Percentiles rank a stretch among this genome's conserved stretches.
Evolutionary conservation across 2,797 vertebrate species (phyloP).

Genomic region (Muscicapa striata): DNA sequence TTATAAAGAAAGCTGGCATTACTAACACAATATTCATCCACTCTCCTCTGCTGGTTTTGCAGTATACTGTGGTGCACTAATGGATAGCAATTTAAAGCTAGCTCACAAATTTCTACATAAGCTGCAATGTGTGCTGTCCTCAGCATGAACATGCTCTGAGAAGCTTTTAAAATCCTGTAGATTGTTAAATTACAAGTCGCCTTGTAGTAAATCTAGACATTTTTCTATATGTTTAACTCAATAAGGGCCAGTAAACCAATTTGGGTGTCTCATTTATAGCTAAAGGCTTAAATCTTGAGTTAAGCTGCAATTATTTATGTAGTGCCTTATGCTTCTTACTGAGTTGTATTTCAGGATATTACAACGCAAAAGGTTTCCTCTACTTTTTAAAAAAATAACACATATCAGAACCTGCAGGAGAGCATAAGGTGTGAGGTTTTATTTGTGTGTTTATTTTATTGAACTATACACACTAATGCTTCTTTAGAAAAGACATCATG

Average conservation of each 20-base stretch:
- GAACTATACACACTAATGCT: neutral
- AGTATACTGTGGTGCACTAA: neutral
- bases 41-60: neutral
- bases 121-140: neutral
- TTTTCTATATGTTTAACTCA: neutral
- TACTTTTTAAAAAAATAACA: rapidly evolving
- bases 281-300: neutral
- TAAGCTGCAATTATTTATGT: neutral
- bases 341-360: neutral
- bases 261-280: neutral
- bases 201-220: neutral
- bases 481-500: neutral
- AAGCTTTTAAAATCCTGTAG: neutral
- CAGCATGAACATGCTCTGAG: neutral
- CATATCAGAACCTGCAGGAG: neutral
- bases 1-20: neutral
- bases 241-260: neutral
- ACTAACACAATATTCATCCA: neutral
- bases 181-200: neutral
- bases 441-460: neutral
- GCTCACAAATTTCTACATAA: neutral
- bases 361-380: rapidly evolving
- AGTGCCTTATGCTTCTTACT: neutral
- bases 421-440: neutral
- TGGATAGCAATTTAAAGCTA: neutral